Conservation (phyloP, 2,797 vertebrate species). For the Smutsia temminckii region DNA sequence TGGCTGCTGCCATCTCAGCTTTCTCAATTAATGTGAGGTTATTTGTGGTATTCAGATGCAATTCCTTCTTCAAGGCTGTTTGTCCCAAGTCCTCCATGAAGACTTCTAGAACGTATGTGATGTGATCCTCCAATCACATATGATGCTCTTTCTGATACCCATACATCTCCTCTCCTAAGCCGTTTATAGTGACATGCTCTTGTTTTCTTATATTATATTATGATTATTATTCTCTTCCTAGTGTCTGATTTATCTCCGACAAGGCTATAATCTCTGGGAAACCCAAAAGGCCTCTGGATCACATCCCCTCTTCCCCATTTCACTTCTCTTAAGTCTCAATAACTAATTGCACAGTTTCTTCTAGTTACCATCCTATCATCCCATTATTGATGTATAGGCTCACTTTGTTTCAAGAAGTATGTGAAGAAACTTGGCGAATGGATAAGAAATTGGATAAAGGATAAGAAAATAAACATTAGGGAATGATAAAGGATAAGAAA, state of each 20-base stretch:
- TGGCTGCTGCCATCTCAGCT: background rate
- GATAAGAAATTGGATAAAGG: background rate
- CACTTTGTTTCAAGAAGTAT: background rate
- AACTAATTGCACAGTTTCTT: background rate
- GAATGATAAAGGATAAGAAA: background rate
- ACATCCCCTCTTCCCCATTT: background rate
- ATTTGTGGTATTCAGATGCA: background rate
- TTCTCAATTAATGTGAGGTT: background rate
- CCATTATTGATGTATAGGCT: background rate
- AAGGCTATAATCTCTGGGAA: background rate
- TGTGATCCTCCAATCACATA: background rate
- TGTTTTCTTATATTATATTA: background rate
- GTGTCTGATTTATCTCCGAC: background rate
- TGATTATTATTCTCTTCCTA: background rate
- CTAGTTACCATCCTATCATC: background rate
- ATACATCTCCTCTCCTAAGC: background rate
- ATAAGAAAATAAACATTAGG: constrained; percentile 7
- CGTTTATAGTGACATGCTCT: background rate
- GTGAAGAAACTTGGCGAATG: constrained; percentile 8
- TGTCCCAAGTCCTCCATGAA: background rate
- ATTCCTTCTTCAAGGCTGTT: background rate
- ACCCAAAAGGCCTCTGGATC: background rate
- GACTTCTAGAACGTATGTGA: background rate
- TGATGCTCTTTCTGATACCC: background rate
- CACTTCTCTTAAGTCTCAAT: background rate